phyloP scores from a whole-genome alignment of 2,113 vertebrate genomes.

The Trematocara macrostoma region DNA sequence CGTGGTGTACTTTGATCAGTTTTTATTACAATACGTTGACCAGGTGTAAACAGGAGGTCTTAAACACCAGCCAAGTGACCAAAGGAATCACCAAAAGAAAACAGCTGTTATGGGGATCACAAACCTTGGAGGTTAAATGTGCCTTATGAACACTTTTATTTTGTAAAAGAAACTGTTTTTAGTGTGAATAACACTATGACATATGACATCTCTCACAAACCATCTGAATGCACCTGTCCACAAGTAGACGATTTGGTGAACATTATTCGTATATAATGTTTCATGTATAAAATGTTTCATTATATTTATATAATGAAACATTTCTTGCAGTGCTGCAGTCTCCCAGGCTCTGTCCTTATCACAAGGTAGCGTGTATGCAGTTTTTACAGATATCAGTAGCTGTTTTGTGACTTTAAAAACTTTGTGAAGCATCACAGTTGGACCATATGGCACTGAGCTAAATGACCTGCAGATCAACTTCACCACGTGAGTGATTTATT shows the following conservation, averaged over 20 bases:
- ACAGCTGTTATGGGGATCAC: background rate
- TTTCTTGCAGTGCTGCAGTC: background rate
- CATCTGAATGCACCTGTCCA: background rate
- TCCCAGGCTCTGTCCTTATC: background rate
- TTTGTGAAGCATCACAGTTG: constrained; percentile 14
- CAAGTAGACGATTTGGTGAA: background rate
- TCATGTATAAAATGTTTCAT: background rate
- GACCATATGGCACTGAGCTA: constrained; percentile 28
- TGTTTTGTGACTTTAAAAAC: constrained; percentile 15
- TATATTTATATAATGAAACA: background rate
- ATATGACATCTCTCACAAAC: background rate
- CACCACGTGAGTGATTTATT: constrained; percentile 46
- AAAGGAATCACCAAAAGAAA: background rate
- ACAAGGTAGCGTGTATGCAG: background rate
- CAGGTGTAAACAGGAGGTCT: background rate
- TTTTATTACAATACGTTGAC: constrained; percentile 1
- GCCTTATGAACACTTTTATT: background rate
- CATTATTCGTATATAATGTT: background rate
- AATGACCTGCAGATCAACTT: constrained; percentile 48
- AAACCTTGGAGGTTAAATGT: background rate
- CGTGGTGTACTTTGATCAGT: background rate
- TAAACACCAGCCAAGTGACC: background rate
- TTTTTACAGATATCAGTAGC: background rate
- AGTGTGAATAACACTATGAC: background rate
- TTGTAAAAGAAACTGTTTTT: background rate